Percentiles rank a stretch among this genome's conserved stretches.
Conservation (phyloP, 2,888 invertebrate genomes). For the Nomada lathburiana region DNA sequence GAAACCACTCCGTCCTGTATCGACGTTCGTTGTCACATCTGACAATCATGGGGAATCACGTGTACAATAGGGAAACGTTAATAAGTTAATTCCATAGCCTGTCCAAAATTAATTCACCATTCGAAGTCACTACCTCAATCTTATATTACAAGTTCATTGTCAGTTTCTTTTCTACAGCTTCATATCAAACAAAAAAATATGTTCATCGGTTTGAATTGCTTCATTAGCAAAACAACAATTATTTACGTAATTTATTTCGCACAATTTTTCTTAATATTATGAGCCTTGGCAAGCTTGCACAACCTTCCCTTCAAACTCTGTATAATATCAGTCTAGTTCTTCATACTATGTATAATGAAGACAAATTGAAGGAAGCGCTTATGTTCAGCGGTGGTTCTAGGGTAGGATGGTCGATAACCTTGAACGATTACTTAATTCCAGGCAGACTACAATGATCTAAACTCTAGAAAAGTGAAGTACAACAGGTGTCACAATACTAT, state of each 20-base stretch:
- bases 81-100: constrained; percentile 48
- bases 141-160: neutral
- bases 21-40: neutral
- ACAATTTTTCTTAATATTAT: neutral
- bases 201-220: neutral
- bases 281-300: neutral
- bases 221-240: neutral
- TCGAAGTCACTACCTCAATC: neutral
- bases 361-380: neutral
- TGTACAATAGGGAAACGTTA: constrained; percentile 1
- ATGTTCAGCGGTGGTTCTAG: neutral
- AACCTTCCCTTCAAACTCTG: neutral
- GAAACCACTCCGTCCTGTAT: constrained; percentile 39
- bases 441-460: constrained; percentile 22
- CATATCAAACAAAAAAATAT: neutral
- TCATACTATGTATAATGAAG: neutral
- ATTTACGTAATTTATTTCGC: neutral
- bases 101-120: constrained; percentile 7
- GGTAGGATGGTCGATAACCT: neutral
- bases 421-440: neutral
- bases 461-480: constrained; percentile 50
- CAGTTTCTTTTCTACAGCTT: neutral
- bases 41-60: constrained; percentile 12
- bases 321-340: neutral
- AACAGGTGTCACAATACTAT: constrained; percentile 40